phyloP scores from a whole-genome alignment of 1,140 invertebrate genomes.

The Stegodyphus dumicola region DNA sequence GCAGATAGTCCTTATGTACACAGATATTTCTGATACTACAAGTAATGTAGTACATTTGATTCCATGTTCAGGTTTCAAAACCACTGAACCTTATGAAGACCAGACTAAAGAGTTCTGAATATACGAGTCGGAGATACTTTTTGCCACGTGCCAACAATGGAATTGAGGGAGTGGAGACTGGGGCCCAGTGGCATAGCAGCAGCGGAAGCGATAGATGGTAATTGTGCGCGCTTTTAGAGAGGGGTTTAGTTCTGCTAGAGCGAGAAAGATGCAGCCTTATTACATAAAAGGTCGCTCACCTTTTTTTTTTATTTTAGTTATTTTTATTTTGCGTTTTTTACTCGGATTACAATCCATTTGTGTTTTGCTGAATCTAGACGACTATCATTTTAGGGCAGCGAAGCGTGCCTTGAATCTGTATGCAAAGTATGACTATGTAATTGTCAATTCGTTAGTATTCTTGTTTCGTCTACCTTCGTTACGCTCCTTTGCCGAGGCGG shows the following conservation, averaged over 20 bases:
- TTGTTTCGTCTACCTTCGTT: not conserved
- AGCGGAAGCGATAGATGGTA: not conserved
- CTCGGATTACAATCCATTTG: slow-evolving; percentile 27
- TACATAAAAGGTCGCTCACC: not conserved
- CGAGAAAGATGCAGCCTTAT: slow-evolving; percentile 2
- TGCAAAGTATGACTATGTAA: slow-evolving; percentile 41
- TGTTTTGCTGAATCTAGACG: not conserved
- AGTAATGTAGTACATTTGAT: too few species aligned
- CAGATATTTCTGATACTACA: too few species aligned
- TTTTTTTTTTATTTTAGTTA: not conserved
- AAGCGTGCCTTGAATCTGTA: slow-evolving; percentile 37
- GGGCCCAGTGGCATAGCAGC: too few species aligned
- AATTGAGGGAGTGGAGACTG: too few species aligned
- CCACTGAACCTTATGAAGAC: too few species aligned
- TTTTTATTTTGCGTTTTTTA: not conserved
- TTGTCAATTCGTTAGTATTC: slow-evolving; percentile 47
- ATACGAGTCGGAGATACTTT: too few species aligned
- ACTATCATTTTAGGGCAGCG: slow-evolving; percentile 28
- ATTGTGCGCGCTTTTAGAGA: not conserved
- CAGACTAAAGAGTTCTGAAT: too few species aligned
- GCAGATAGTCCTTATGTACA: too few species aligned
- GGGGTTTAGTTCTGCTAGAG: slow-evolving; percentile 54
- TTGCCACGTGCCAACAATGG: too few species aligned
- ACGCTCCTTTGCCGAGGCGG: not conserved
- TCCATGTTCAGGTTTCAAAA: too few species aligned